phyloP scores from a whole-genome alignment of 2,113 vertebrate genomes.

The Neolamprologus longior region DNA sequence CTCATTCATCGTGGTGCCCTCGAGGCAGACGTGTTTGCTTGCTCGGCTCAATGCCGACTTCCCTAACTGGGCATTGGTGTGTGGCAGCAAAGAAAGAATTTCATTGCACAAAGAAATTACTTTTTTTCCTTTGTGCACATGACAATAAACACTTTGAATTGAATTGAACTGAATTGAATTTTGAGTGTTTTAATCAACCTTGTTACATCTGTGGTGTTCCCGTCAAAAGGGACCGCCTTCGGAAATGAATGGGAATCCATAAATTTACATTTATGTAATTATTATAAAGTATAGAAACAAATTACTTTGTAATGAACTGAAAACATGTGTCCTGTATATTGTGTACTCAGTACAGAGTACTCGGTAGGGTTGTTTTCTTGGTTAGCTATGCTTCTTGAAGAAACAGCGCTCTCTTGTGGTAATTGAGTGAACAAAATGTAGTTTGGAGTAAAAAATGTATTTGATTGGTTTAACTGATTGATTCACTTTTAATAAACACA shows the following conservation, averaged over 20 bases:
- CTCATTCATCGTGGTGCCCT: neutral
- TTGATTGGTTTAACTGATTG: neutral
- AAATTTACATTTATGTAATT: neutral
- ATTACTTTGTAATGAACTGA: neutral
- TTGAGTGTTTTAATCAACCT: neutral
- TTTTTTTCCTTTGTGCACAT: neutral
- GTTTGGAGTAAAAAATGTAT: neutral
- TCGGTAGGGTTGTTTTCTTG: neutral
- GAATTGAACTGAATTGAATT: neutral
- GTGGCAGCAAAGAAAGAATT: neutral
- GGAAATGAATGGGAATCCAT: neutral
- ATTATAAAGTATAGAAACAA: neutral
- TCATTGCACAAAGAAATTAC: neutral
- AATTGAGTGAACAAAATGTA: neutral
- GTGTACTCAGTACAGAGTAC: neutral
- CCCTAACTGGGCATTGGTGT: neutral
- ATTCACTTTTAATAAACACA: neutral
- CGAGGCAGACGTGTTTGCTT: neutral
- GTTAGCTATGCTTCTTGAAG: neutral
- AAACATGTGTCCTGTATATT: neutral
- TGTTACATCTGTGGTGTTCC: neutral
- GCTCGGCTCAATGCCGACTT: neutral
- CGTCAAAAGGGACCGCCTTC: neutral
- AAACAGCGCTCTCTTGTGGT: slow-evolving; percentile 24
- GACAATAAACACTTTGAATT: neutral